Evolutionary conservation across 2,113 vertebrate genomes (phyloP).

Genomic region (Phyllostomus discolor): DNA sequence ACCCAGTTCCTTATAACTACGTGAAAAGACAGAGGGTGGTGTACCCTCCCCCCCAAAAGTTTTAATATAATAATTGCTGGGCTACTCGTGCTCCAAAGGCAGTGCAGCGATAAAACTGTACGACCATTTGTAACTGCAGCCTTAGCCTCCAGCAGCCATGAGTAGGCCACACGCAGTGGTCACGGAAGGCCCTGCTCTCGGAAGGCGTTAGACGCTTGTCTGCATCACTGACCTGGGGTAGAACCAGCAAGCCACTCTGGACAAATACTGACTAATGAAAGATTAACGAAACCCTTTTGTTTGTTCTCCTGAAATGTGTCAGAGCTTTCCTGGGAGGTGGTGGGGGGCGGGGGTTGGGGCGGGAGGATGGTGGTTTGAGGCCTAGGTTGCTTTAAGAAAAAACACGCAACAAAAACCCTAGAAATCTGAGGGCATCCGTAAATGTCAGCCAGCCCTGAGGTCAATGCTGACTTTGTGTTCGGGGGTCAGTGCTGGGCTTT

Average conservation of each 20-base stretch:
- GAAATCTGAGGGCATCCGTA: background rate
- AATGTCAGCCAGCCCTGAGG: background rate
- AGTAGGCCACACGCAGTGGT: background rate
- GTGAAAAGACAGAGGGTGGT: background rate
- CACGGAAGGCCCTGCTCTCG: background rate
- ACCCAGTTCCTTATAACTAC: background rate
- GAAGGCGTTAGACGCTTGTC: background rate
- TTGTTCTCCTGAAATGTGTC: background rate
- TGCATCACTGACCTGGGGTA: background rate
- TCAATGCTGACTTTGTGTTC: background rate
- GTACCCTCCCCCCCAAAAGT: background rate
- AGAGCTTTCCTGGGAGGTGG: background rate
- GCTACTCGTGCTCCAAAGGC: background rate
- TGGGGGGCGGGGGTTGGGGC: background rate
- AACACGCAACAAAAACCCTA: background rate
- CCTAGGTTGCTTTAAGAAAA: background rate
- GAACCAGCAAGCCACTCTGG: background rate
- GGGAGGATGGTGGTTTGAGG: background rate
- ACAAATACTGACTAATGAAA: constrained; percentile 9
- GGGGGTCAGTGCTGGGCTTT: background rate
- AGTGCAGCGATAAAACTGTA: background rate
- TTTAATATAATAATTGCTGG: background rate
- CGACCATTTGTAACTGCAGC: background rate
- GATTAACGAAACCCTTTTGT: background rate
- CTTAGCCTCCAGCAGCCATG: background rate